These are phyloP conservation scores for Parthenolecanium corni DNA, from an alignment of 2,888 invertebrate genomes.

Conservation along the genomic window DNA sequence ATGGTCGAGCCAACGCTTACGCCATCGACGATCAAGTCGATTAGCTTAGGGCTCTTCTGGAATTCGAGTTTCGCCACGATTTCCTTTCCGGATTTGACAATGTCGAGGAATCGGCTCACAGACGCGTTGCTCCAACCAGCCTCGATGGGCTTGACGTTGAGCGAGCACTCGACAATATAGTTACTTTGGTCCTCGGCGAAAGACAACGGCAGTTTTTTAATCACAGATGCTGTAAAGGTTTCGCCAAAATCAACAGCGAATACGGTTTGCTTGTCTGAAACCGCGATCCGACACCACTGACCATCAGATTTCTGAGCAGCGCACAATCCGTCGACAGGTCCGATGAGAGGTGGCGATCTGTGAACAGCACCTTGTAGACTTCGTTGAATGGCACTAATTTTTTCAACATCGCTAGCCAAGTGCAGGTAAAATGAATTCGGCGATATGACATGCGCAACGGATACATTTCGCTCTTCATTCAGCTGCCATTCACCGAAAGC, in stretches of 20 bases:
- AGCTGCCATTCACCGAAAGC: constrained; percentile 10
- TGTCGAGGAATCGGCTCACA: constrained; percentile 51
- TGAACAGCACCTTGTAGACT: constrained; percentile 43
- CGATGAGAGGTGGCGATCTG: not conserved
- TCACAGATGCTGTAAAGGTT: constrained; percentile 45
- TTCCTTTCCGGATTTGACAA: constrained; percentile 51
- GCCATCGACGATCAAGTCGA: constrained; percentile 50
- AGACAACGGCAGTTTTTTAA: constrained; percentile 39
- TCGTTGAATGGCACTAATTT: constrained; percentile 41
- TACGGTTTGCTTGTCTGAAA: constrained; percentile 37
- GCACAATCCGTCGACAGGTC: not conserved
- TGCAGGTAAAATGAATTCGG: constrained; percentile 54
- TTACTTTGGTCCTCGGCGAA: constrained; percentile 46
- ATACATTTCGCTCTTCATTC: constrained; percentile 36
- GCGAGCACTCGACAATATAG: constrained; percentile 7
- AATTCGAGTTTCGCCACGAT: constrained; percentile 47
- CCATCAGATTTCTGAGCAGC: constrained; percentile 51
- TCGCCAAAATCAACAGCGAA: constrained; percentile 60
- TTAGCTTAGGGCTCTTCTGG: not conserved
- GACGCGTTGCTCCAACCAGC: constrained; percentile 56
- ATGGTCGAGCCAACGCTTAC: constrained; percentile 53
- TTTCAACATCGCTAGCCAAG: constrained; percentile 42
- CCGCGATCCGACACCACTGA: constrained; percentile 72
- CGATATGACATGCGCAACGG: constrained; percentile 46
- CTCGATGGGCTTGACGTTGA: constrained; percentile 47